Percentiles rank a stretch among this genome's conserved stretches.
Evolutionary conservation across 2,113 vertebrate species (phyloP).

Genomic region (Boleophthalmus pectinirostris): DNA sequence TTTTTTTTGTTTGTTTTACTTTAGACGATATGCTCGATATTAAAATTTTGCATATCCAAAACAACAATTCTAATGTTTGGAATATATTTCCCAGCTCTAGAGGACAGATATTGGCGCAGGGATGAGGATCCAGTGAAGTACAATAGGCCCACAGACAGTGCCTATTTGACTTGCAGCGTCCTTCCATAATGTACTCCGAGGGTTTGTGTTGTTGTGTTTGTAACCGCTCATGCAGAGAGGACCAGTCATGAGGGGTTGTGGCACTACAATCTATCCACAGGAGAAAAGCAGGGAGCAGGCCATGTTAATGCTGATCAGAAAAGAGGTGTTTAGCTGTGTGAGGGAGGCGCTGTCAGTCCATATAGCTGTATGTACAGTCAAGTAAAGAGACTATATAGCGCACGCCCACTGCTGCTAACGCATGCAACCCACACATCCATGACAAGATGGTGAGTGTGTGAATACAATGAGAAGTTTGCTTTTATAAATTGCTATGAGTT

Average conservation of each 20-base stretch:
- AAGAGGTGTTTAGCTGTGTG: slow-evolving; percentile 23
- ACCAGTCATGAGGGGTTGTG: slow-evolving; percentile 17
- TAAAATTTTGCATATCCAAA: no score
- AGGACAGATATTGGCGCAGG: background rate
- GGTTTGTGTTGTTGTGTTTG: slow-evolving; percentile 19
- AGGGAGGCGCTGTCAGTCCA: slow-evolving; percentile 32
- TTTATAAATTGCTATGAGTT: background rate
- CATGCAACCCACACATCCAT: background rate
- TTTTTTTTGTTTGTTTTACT: no score
- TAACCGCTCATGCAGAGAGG: slow-evolving; percentile 30
- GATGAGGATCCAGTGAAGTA: slow-evolving; percentile 23
- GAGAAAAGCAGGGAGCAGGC: slow-evolving; percentile 16
- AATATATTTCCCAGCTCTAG: background rate
- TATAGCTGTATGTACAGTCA: slow-evolving; percentile 26
- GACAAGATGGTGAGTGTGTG: background rate
- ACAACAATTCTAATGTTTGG: no score
- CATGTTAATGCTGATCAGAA: slow-evolving; percentile 38
- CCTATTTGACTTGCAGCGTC: slow-evolving; percentile 28
- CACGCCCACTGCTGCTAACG: slow-evolving; percentile 20
- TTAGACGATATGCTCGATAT: no score
- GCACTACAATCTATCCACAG: slow-evolving; percentile 11
- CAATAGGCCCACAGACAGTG: slow-evolving; percentile 23
- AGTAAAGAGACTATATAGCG: slow-evolving; percentile 24
- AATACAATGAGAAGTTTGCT: background rate
- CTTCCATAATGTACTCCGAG: slow-evolving; percentile 19